phyloP scores from a whole-genome alignment of 2,113 vertebrate species.

The Aptenodytes forsteri region DNA sequence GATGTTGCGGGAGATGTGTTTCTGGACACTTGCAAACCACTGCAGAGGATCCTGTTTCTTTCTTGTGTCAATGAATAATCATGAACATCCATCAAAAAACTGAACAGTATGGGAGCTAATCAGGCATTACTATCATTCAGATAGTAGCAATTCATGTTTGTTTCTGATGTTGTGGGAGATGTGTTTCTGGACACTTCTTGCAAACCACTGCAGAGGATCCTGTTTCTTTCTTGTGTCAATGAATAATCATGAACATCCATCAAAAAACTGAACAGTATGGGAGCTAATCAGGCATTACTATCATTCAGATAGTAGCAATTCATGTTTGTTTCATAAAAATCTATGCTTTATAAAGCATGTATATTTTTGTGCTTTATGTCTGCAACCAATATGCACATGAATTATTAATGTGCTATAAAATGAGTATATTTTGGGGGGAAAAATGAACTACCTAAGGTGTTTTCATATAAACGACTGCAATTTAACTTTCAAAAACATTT shows the following conservation, averaged over 20 bases:
- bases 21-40: neutral
- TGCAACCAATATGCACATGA: constrained; percentile 34
- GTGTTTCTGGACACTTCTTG: neutral
- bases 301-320: constrained; percentile 7
- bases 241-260: neutral
- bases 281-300: constrained; percentile 11
- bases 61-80: neutral
- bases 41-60: neutral
- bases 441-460: neutral
- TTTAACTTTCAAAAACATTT: constrained; percentile 48
- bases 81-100: neutral
- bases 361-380: constrained; percentile 12
- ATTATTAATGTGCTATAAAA: constrained; percentile 59
- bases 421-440: neutral
- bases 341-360: neutral
- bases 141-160: constrained; percentile 21
- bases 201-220: neutral
- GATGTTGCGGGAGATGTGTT: neutral
- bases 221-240: neutral
- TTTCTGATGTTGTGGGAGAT: no score
- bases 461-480: constrained; percentile 57
- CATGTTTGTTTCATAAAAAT: constrained; percentile 28
- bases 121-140: neutral
- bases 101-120: constrained; percentile 19
- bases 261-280: constrained; percentile 13